A percentile compares a stretch with the other conserved stretches of the same genome.
Evolutionary conservation across 2,113 vertebrate genomes (phyloP).

Genomic region (Odontophorus gujanensis): DNA sequence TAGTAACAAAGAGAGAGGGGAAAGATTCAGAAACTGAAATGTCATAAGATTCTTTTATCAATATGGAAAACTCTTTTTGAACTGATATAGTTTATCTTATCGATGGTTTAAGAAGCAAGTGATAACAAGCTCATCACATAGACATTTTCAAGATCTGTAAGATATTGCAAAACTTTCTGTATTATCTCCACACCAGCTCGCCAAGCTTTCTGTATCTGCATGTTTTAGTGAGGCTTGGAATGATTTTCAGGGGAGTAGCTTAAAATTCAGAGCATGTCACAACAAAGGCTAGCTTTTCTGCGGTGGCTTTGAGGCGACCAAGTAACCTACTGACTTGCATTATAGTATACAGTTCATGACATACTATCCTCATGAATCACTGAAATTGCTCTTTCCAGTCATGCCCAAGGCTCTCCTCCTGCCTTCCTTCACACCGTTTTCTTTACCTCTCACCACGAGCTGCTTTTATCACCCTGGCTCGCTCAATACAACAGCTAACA

Average conservation of each 20-base stretch:
- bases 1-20: not conserved
- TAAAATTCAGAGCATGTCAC: conserved; percentile 11
- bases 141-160: conserved; percentile 21
- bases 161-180: conserved; percentile 7
- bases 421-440: not conserved
- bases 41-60: not conserved
- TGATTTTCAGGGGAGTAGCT: not conserved
- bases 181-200: not conserved
- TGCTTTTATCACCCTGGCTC: not conserved
- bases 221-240: not conserved
- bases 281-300: not conserved
- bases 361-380: not conserved
- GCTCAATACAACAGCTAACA: not conserved
- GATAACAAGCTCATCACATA: conserved; percentile 16
- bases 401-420: not conserved
- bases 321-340: conserved; percentile 5
- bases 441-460: not conserved
- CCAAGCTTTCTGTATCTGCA: not conserved
- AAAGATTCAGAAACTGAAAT: conserved; percentile 29
- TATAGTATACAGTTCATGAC: not conserved
- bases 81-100: conserved; percentile 15
- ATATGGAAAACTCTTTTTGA: not conserved
- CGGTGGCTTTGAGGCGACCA: conserved; percentile 21
- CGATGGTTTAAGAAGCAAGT: conserved; percentile 7
- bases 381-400: not conserved